Evolutionary conservation across 2,797 vertebrate species (phyloP).

Genomic region (Mus minutoides): DNA sequence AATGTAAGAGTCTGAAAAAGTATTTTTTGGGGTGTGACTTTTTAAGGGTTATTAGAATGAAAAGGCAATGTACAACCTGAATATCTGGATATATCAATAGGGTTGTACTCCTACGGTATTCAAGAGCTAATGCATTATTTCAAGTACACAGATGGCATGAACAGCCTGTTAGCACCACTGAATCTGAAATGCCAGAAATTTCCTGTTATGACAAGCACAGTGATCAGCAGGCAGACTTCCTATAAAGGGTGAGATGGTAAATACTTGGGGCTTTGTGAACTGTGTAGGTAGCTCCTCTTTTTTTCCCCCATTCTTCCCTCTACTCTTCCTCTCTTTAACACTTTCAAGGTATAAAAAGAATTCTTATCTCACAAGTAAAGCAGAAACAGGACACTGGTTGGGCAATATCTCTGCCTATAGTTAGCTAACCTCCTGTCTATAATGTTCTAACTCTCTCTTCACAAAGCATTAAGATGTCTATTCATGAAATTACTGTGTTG

Average conservation of each 20-base stretch:
- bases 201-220: background rate
- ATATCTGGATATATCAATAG: background rate
- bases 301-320: background rate
- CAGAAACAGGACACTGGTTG: background rate
- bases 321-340: background rate
- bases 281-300: background rate
- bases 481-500: background rate
- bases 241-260: background rate
- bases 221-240: background rate
- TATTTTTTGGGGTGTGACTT: background rate
- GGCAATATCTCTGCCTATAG: background rate
- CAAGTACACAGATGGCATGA: background rate
- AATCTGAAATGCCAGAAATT: conserved; percentile 20
- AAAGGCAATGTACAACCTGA: background rate
- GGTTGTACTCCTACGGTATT: background rate
- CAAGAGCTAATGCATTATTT: background rate
- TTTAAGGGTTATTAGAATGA: background rate
- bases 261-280: background rate
- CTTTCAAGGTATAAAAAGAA: background rate
- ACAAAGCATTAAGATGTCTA: background rate
- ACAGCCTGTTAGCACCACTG: background rate
- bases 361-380: background rate
- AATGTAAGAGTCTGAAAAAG: background rate
- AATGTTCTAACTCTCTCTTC: background rate
- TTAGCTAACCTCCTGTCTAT: background rate